Conservation (phyloP, 1,140 invertebrate species). For the Hirudo medicinalis region DNA sequence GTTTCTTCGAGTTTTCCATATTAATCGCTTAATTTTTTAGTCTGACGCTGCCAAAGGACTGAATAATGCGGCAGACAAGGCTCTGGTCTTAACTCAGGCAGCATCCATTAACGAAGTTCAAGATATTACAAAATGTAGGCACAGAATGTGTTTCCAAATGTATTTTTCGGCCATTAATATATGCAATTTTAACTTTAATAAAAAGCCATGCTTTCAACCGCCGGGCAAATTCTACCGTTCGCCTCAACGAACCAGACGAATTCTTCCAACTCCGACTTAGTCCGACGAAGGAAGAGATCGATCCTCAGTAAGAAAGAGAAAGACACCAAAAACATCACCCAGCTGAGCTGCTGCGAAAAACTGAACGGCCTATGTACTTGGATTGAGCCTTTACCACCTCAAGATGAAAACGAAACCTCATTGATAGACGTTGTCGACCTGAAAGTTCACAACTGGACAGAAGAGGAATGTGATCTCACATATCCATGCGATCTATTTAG, state of each 20-base stretch:
- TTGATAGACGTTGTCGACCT: neutral
- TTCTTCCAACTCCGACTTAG: neutral
- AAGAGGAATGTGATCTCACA: slow-evolving; percentile 9
- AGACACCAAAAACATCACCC: neutral
- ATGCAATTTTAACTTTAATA: neutral
- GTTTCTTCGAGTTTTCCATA: neutral
- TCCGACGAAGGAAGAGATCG: neutral
- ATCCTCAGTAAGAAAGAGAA: slow-evolving; percentile 11
- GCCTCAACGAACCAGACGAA: neutral
- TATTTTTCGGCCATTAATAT: neutral
- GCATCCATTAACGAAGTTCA: slow-evolving; percentile 25
- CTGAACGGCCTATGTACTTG: slow-evolving; percentile 5
- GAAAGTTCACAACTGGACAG: slow-evolving; percentile 11
- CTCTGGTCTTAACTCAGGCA: slow-evolving; percentile 24
- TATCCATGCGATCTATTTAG: slow-evolving; percentile 19
- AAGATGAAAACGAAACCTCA: neutral
- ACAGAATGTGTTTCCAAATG: neutral
- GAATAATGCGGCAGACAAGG: slow-evolving; percentile 25
- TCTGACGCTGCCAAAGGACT: slow-evolving; percentile 25
- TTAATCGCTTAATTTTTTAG: slow-evolving; percentile 24
- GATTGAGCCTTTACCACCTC: slow-evolving; percentile 8
- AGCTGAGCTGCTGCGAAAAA: slow-evolving; percentile 8
- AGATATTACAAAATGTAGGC: slow-evolving; percentile 27
- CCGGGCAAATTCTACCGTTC: slow-evolving; percentile 17
- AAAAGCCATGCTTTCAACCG: slow-evolving; percentile 11